Evolutionary conservation across 2,888 invertebrate genomes (phyloP), one percentile per base, ranked within the genome.

Genomic region (Folsomia candida): DNA sequence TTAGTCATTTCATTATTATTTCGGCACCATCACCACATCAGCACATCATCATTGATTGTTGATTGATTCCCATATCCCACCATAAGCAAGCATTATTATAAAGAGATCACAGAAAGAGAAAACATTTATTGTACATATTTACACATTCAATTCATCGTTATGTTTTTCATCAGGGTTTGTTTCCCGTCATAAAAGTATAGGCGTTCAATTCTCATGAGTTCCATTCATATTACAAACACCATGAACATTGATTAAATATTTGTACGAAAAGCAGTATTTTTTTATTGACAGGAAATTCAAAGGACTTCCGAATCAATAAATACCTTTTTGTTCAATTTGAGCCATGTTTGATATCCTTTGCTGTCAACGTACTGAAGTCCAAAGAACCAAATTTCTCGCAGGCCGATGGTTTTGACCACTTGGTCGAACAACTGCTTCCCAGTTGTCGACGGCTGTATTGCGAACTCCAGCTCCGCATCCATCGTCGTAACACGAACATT

Each of bases 381-480:
- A 85, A 99, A 99, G 87, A 97, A 99, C 99, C 99, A 99, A 81
- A 98, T 97, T 86, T 99, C 99, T 80, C 99, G 89, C 67, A 99
- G 88, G 79, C 98, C 98, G 84, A 99, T 97, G 81, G 98, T 99
- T 87, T 99, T 99, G 81, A 99, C 98, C 82, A 99, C 98, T 88
- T 99, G 99, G 86, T 99, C 99, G 86, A 99, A 99, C 76, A 99
- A 90, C 86, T 99, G 98, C 86, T 98, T 99, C 84, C 99, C 99
- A 81, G 98, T 97, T 82, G 99, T 99, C 83, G 93, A 96, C 85
- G 93, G 94, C 89, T 98, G 98, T 90, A 99, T 99, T 86, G 97
- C 96, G 89, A 99, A 99, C 90, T 99, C 98, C 91, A 99, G 89
- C 89, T 99, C 99, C 86, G 99, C 98, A 88, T 99, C 99, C 97